Evolutionary conservation across 2,888 invertebrate genomes (phyloP).

Genomic region (Ormyrus labotus): DNA sequence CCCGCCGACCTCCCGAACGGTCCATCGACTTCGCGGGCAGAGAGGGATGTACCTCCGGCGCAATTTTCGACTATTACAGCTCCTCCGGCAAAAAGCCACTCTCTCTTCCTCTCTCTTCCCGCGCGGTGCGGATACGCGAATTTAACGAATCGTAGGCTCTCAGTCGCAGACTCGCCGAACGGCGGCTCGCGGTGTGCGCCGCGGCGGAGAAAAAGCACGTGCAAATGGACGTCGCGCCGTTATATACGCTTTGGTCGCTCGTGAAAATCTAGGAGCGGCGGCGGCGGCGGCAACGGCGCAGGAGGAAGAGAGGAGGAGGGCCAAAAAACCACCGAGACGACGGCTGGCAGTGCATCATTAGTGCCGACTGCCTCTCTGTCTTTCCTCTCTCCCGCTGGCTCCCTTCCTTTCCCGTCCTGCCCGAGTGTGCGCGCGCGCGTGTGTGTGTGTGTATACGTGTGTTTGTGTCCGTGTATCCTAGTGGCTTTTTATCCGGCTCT

Average conservation of each 20-base stretch:
- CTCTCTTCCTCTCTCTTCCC: too few relatives aligned
- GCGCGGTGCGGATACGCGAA: background rate
- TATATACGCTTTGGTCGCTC: slow-evolving; percentile 39
- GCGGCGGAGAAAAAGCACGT: slow-evolving; percentile 25
- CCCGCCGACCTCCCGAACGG: too few relatives aligned
- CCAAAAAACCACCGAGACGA: slow-evolving; percentile 63
- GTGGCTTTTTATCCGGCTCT: slow-evolving; percentile 55
- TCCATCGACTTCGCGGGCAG: too few relatives aligned
- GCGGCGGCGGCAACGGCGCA: background rate
- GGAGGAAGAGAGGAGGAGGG: slow-evolving; percentile 14
- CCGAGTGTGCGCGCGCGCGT: background rate
- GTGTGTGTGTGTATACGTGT: background rate
- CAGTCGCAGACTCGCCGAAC: background rate
- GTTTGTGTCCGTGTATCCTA: background rate
- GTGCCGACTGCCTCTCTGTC: slow-evolving; percentile 61
- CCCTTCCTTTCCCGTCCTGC: background rate
- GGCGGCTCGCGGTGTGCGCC: background rate
- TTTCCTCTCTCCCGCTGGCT: slow-evolving; percentile 32
- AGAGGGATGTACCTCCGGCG: too few relatives aligned
- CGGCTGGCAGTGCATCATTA: slow-evolving; percentile 69
- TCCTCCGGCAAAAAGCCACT: background rate
- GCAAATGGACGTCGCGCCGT: slow-evolving; percentile 40
- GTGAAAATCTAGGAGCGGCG: slow-evolving; percentile 60
- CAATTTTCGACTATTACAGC: too few relatives aligned
- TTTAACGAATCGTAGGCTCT: slow-evolving; percentile 14